phyloP scores from a whole-genome alignment of 35 echinoderm and acorn worm species.

The Heliocidaris tuberculata region DNA sequence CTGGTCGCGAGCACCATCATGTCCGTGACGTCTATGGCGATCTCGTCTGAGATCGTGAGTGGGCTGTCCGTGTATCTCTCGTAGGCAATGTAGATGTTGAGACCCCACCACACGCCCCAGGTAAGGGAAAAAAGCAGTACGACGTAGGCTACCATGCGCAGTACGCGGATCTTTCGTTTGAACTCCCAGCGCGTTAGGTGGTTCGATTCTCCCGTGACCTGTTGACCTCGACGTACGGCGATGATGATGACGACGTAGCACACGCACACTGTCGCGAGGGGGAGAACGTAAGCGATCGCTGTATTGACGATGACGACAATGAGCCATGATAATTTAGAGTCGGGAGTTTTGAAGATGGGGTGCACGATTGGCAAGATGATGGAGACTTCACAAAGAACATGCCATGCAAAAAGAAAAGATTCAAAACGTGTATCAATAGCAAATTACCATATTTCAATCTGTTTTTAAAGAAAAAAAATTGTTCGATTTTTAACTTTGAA shows the following conservation, averaged over 20 bases:
- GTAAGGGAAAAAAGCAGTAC: neutral
- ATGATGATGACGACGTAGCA: slow-evolving; percentile 30
- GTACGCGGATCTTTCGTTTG: slow-evolving; percentile 2
- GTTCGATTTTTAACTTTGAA: no score
- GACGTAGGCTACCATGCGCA: slow-evolving; percentile 32
- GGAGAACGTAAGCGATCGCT: slow-evolving; percentile 16
- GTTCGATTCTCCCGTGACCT: slow-evolving; percentile 8
- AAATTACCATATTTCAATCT: no score
- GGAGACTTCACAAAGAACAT: neutral
- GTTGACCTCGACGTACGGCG: neutral
- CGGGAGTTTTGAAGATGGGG: neutral
- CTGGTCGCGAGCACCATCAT: slow-evolving; percentile 17
- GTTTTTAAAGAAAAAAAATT: no score
- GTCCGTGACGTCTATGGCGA: neutral
- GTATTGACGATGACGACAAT: neutral
- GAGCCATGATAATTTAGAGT: neutral
- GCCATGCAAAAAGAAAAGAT: neutral
- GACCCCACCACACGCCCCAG: slow-evolving; percentile 6
- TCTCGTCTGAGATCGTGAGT: neutral
- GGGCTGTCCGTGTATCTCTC: neutral
- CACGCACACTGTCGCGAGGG: neutral
- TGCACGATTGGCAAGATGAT: neutral
- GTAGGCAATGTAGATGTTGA: slow-evolving; percentile 26
- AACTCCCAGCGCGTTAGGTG: slow-evolving; percentile 31
- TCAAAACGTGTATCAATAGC: no score